These are phyloP conservation scores for Sinocyclocheilus rhinocerous DNA, from an alignment of 2,113 vertebrate genomes.

Conservation along the genomic window DNA sequence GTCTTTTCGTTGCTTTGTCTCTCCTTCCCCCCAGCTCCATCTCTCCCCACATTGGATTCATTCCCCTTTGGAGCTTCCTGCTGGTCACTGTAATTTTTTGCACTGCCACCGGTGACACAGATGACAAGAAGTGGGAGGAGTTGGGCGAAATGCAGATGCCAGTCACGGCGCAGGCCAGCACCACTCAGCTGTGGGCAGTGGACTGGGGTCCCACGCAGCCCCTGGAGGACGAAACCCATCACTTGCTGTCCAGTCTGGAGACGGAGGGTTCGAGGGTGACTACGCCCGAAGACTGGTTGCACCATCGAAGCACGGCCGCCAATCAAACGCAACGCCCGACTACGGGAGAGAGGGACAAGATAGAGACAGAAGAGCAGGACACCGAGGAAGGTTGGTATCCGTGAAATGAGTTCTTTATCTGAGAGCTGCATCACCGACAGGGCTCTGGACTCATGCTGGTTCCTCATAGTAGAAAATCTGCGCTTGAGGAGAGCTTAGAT, in stretches of 20 bases:
- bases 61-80: slow-evolving; percentile 70
- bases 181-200: slow-evolving; percentile 79
- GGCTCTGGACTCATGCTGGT: not conserved
- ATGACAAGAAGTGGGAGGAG: slow-evolving; percentile 61
- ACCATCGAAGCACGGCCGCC: slow-evolving; percentile 51
- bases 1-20: slow-evolving; percentile 49
- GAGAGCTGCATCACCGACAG: not conserved
- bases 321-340: slow-evolving; percentile 64
- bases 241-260: slow-evolving; percentile 75
- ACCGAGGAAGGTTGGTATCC: slow-evolving; percentile 71
- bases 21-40: slow-evolving; percentile 68
- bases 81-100: slow-evolving; percentile 69
- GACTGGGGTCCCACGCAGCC: slow-evolving; percentile 79
- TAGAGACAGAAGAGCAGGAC: slow-evolving; percentile 68
- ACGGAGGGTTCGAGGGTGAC: slow-evolving; percentile 61
- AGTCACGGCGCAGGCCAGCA: slow-evolving; percentile 75
- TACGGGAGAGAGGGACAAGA: slow-evolving; percentile 58
- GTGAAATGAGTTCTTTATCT: slow-evolving; percentile 4
- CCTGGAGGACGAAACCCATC: slow-evolving; percentile 78
- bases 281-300: slow-evolving; percentile 65
- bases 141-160: slow-evolving; percentile 70
- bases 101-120: slow-evolving; percentile 71
- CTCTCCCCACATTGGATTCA: slow-evolving; percentile 75
- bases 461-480: slow-evolving; percentile 9
- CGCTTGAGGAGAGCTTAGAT: slow-evolving; percentile 29